Evolutionary conservation across 1,140 invertebrate species (phyloP).

Genomic region (Drosophila teissieri): DNA sequence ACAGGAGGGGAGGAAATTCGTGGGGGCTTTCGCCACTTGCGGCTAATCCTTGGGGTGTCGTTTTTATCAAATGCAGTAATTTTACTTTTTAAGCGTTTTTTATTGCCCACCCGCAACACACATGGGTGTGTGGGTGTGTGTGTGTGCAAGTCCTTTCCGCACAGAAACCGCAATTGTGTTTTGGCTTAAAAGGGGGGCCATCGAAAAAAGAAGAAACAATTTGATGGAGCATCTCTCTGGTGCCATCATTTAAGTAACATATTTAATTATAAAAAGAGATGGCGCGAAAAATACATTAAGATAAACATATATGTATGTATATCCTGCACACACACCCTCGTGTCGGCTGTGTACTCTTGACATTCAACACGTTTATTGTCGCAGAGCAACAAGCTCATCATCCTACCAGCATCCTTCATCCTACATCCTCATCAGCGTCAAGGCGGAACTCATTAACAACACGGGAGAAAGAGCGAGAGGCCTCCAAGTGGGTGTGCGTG

Average conservation of each 20-base stretch:
- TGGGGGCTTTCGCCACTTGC: not conserved
- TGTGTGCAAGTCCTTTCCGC: slow-evolving; percentile 5
- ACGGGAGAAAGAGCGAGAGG: slow-evolving; percentile 9
- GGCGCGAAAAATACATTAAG: slow-evolving; percentile 20
- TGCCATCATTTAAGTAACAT: slow-evolving; percentile 50
- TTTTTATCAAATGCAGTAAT: slow-evolving; percentile 56
- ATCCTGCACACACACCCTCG: slow-evolving; percentile 11
- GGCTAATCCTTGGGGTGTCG: slow-evolving; percentile 65
- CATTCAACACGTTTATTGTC: slow-evolving; percentile 64
- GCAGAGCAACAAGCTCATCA: slow-evolving; percentile 57
- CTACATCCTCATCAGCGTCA: slow-evolving; percentile 58
- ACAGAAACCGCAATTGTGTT: slow-evolving; percentile 57
- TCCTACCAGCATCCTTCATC: slow-evolving; percentile 12
- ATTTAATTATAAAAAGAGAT: slow-evolving; percentile 56
- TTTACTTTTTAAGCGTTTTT: slow-evolving; percentile 64
- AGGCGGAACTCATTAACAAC: slow-evolving; percentile 56
- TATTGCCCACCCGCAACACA: slow-evolving; percentile 35
- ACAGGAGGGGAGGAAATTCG: slow-evolving; percentile 5
- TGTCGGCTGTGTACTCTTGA: slow-evolving; percentile 43
- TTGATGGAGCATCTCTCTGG: slow-evolving; percentile 38
- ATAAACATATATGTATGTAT: slow-evolving; percentile 1
- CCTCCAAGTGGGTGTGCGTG: slow-evolving; percentile 32
- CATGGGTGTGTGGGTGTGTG: slow-evolving; percentile 4
- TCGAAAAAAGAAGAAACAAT: slow-evolving; percentile 8
- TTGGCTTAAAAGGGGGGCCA: slow-evolving; percentile 21